These are phyloP conservation scores for Etheostoma spectabile DNA, from an alignment of 2,113 vertebrate genomes.

Conservation along the genomic window DNA sequence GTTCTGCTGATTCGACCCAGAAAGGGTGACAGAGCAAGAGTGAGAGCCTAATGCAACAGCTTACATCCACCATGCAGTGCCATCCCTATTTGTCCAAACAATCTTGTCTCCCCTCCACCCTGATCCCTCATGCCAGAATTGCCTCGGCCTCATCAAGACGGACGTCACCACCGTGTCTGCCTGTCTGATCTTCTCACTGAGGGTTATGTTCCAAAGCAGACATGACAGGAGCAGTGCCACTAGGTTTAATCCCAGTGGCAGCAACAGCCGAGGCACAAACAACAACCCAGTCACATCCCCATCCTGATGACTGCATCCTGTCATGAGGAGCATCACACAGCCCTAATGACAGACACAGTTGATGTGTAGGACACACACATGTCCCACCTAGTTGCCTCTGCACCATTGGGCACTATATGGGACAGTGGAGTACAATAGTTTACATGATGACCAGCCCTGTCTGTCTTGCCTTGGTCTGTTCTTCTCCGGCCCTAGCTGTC, in stretches of 20 bases:
- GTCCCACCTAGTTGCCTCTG: constrained; percentile 51
- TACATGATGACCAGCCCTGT: constrained; percentile 45
- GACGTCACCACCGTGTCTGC: constrained; percentile 65
- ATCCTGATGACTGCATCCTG: constrained; percentile 63
- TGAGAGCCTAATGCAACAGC: constrained; percentile 57
- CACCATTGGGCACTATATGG: constrained; percentile 47
- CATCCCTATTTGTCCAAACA: constrained; percentile 70
- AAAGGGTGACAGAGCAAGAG: constrained; percentile 50
- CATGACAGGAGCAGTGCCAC: constrained; percentile 69
- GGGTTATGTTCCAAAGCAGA: constrained; percentile 70
- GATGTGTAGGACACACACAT: constrained; percentile 32
- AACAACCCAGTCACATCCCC: constrained; percentile 56
- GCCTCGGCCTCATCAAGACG: constrained; percentile 60
- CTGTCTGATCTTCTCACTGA: constrained; percentile 68
- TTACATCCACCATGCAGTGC: constrained; percentile 61
- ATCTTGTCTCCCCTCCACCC: constrained; percentile 57
- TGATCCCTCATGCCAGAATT: constrained; percentile 69
- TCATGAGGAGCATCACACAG: constrained; percentile 49
- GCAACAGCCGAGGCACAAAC: constrained; percentile 50
- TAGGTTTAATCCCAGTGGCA: constrained; percentile 63
- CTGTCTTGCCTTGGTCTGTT: constrained; percentile 38
- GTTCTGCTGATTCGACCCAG: constrained; percentile 53
- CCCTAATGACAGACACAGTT: constrained; percentile 46
- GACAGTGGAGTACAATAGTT: constrained; percentile 49
- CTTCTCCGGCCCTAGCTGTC: constrained; percentile 43